phyloP scores from a whole-genome alignment of 2,888 invertebrate genomes.

The Spodoptera picta region DNA sequence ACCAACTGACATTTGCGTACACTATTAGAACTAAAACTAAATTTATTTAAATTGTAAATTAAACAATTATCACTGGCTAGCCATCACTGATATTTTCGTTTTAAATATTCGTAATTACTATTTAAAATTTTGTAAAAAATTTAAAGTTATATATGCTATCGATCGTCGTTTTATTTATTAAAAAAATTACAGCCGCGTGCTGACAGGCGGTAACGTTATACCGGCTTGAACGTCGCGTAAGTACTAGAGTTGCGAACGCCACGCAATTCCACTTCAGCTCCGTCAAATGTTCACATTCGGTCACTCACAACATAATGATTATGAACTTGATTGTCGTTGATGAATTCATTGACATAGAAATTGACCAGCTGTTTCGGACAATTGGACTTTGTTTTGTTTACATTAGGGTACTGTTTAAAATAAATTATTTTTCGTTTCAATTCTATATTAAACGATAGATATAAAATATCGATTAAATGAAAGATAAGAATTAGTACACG shows the following conservation, averaged over 20 bases:
- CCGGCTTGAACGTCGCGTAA: constrained; percentile 70
- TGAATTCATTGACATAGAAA: constrained; percentile 73
- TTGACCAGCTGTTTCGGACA: constrained; percentile 65
- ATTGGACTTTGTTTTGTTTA: constrained; percentile 40
- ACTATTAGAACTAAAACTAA: constrained; percentile 7
- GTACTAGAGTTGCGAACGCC: constrained; percentile 62
- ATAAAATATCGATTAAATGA: too few species aligned
- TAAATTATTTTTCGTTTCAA: too few species aligned
- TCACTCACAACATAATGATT: constrained; percentile 46
- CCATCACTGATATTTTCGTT: background rate
- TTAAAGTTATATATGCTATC: constrained; percentile 10
- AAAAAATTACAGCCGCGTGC: constrained; percentile 55
- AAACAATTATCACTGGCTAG: constrained; percentile 44
- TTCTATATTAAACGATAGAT: too few species aligned
- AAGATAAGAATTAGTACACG: too few species aligned
- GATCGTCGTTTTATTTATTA: constrained; percentile 47
- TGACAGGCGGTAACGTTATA: constrained; percentile 65
- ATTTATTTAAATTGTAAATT: constrained; percentile 3
- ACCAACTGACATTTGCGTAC: constrained; percentile 10
- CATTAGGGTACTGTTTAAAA: too few species aligned
- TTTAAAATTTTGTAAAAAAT: background rate
- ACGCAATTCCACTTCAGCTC: constrained; percentile 52
- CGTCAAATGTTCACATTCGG: constrained; percentile 42
- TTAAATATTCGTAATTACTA: background rate
- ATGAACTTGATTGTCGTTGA: constrained; percentile 65